These are phyloP conservation scores for Halictus quadricinctus DNA, from an alignment of 2,888 invertebrate genomes.

Conservation along the genomic window DNA sequence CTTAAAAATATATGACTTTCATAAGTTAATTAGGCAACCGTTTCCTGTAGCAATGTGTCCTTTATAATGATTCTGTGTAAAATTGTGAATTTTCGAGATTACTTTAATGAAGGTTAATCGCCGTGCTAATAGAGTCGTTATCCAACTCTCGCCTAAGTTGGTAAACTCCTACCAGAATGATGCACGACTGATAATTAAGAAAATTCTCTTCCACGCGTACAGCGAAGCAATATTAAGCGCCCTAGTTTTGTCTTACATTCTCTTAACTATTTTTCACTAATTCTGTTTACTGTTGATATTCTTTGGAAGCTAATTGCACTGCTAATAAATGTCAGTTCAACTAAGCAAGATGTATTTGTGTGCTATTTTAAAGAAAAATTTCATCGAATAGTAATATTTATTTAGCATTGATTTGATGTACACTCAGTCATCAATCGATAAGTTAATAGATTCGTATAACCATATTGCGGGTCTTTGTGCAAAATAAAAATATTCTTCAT, in stretches of 20 bases:
- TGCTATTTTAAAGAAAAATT: not conserved
- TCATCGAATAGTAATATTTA: not conserved
- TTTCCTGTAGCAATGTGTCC: not conserved
- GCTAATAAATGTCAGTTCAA: not conserved
- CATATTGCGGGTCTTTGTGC: too few relatives aligned
- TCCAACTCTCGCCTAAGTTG: constrained; percentile 17
- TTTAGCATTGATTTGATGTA: too few relatives aligned
- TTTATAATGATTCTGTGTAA: not conserved
- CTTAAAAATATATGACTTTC: not conserved
- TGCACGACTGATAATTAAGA: constrained; percentile 33
- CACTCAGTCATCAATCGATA: too few relatives aligned
- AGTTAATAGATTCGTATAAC: too few relatives aligned
- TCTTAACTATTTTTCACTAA: constrained; percentile 8
- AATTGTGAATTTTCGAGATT: constrained; percentile 10
- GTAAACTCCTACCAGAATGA: constrained; percentile 21
- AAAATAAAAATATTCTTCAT: too few relatives aligned
- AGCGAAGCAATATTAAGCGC: constrained; percentile 36
- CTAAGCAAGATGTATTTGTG: not conserved
- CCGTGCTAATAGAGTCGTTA: constrained; percentile 20
- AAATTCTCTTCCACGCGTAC: constrained; percentile 25
- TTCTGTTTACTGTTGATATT: not conserved
- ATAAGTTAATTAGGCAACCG: not conserved
- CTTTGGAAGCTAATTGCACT: not conserved
- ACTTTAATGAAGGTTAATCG: constrained; percentile 36
- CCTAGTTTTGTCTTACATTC: constrained; percentile 12